Evolutionary conservation across 2,113 vertebrate genomes (phyloP), one percentile per base, ranked within the genome.

Genomic region (Anarhynchus alexandrinus): DNA sequence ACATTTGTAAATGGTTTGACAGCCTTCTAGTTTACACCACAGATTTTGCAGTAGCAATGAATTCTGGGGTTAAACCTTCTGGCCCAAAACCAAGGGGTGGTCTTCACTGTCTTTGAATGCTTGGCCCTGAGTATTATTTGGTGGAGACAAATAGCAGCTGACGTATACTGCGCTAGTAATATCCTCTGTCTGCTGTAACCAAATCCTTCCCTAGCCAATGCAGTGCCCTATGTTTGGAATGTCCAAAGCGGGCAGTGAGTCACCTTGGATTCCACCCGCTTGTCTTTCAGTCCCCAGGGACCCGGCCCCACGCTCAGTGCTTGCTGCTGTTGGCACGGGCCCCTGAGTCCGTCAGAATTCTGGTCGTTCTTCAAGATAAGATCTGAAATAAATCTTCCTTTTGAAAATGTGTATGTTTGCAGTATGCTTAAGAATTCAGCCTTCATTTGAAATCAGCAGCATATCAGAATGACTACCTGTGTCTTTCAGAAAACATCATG

Each of bases 391-490:
- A 82, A 77, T 86, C 64, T 66, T 65, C 76, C 69, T 94, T 89
- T 77, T 79, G 40, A 55, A 86, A 91, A 62, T 34, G 30, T 45
- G 34, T 82, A 12, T 73, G 40, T 23, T 78, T 62, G 69, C 91
- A n/a, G 17, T 16, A 74, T 80, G 61, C 82, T 15, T 67, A 86
- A 94, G 93, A 96, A 86, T 93, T 92, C 54, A 71, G 92, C 52
- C 89, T 91, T 97, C 86, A 15, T 92, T 93, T 76, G 58, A 91
- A 91, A 95, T 88, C 86, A 91, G 62, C 84, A 94, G 72, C 59
- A 4, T 43, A 17, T 69, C 49, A 30, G 78, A 40, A 23, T 72
- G 12, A 1, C 55, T 78, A 15, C 79, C 88, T 67, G 61, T 85
- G 86, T 91, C 74, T 80, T 92, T 88, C 76, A 92, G 91, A 69